These are phyloP conservation scores for Esox masquinongy DNA, from an alignment of 2,797 vertebrate genomes.

Conservation along the genomic window DNA sequence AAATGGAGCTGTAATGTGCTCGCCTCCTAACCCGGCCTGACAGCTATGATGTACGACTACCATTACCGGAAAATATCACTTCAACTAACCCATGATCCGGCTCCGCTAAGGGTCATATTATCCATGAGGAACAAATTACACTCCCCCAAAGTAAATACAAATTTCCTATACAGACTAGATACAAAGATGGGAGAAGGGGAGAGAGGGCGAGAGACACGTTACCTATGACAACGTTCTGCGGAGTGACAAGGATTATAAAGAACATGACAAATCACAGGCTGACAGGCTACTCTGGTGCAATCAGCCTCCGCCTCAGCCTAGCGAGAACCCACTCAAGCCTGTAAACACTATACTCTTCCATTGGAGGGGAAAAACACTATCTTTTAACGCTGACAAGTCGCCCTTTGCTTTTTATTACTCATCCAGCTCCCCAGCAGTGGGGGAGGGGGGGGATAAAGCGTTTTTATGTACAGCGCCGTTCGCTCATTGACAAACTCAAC, in stretches of 20 bases:
- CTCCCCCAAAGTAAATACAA: slow-evolving; percentile 98
- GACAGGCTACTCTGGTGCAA: slow-evolving; percentile 80
- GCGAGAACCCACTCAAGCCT: slow-evolving; percentile 77
- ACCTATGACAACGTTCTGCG: slow-evolving; percentile 78
- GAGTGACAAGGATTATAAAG: slow-evolving; percentile 91
- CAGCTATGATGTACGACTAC: slow-evolving; percentile 99
- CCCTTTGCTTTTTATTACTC: slow-evolving; percentile 78
- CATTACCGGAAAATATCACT: slow-evolving; percentile 99
- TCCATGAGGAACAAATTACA: slow-evolving; percentile 99
- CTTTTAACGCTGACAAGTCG: slow-evolving; percentile 76
- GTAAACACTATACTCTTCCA: slow-evolving; percentile 81
- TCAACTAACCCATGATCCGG: slow-evolving; percentile 99
- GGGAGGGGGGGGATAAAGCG: slow-evolving; percentile 59
- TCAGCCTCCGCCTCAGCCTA: slow-evolving; percentile 79
- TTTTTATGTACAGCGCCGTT: slow-evolving; percentile 62
- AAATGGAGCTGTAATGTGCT: slow-evolving; percentile 99
- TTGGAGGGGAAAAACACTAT: slow-evolving; percentile 79
- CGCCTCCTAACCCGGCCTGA: slow-evolving; percentile 99
- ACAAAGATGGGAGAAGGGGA: slow-evolving; percentile 65
- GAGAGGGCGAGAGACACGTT: slow-evolving; percentile 66
- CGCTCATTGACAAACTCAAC: slow-evolving; percentile 68
- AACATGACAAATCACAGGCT: slow-evolving; percentile 87
- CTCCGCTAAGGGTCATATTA: slow-evolving; percentile 99
- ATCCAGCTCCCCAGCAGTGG: slow-evolving; percentile 63
- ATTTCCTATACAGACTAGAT: slow-evolving; percentile 93